These are phyloP conservation scores for Chaetodon auriga DNA, from an alignment of 2,113 vertebrate species.

Conservation along the genomic window DNA sequence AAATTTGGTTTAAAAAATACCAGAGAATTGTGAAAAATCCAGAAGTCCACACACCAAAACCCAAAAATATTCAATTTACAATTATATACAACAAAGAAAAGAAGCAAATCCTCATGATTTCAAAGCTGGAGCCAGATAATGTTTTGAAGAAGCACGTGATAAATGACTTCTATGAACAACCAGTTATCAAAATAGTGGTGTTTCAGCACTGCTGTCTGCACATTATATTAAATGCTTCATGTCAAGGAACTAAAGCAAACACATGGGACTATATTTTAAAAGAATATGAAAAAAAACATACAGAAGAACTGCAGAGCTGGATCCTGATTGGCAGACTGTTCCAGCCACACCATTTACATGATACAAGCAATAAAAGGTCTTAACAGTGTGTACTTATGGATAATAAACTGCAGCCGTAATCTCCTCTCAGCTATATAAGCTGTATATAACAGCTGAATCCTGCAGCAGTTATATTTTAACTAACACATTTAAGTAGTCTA, in stretches of 20 bases:
- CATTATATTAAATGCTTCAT: background rate
- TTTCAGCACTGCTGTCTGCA: background rate
- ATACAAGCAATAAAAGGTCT: background rate
- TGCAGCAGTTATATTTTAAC: background rate
- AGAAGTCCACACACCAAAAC: background rate
- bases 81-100: background rate
- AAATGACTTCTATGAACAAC: background rate
- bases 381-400: conserved; percentile 8
- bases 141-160: background rate
- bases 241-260: background rate
- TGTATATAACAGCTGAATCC: conserved; percentile 1
- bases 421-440: conserved; percentile 8
- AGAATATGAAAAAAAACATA: background rate
- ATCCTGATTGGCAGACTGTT: background rate
- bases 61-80: background rate
- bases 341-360: background rate
- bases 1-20: too few species aligned
- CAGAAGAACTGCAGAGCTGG: background rate
- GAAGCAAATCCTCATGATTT: background rate
- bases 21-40: too few species aligned
- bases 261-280: background rate
- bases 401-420: background rate
- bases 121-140: background rate
- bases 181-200: background rate
- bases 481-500: background rate